Evolutionary conservation across 1,140 invertebrate species (phyloP).

Genomic region (Penaeus vannamei): DNA sequence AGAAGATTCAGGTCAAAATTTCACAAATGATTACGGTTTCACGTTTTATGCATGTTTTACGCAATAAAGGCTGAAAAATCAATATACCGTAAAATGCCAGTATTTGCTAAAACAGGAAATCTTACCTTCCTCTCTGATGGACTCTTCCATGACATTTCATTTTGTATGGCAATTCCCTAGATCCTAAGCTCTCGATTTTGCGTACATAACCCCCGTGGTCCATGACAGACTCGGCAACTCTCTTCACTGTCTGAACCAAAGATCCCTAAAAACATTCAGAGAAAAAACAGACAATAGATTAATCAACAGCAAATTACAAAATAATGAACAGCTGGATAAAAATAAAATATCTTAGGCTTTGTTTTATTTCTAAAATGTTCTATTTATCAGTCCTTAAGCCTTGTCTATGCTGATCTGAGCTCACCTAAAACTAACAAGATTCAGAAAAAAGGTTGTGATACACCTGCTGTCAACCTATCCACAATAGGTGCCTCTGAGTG

Average conservation of each 20-base stretch:
- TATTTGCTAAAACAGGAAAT: background rate
- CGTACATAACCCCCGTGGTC: background rate
- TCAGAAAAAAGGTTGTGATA: too few species aligned
- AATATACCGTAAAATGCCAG: too few species aligned
- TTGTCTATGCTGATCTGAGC: background rate
- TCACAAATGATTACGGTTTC: too few species aligned
- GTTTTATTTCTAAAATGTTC: too few species aligned
- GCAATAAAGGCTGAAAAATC: too few species aligned
- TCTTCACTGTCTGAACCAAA: background rate
- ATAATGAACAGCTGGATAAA: too few species aligned
- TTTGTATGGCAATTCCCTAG: background rate
- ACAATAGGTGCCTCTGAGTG: too few species aligned
- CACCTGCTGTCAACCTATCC: too few species aligned
- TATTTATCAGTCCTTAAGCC: background rate
- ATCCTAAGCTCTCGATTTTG: background rate
- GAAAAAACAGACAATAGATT: background rate
- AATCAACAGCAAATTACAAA: background rate
- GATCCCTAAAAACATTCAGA: background rate
- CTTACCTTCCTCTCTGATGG: background rate
- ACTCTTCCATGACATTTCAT: conserved; percentile 1
- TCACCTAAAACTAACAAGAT: too few species aligned
- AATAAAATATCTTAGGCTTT: too few species aligned
- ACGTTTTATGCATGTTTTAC: too few species aligned
- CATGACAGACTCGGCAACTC: background rate
- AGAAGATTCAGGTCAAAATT: too few species aligned